These are phyloP conservation scores for Urophycis tenuis DNA, from an alignment of 2,797 vertebrate species.

Conservation along the genomic window DNA sequence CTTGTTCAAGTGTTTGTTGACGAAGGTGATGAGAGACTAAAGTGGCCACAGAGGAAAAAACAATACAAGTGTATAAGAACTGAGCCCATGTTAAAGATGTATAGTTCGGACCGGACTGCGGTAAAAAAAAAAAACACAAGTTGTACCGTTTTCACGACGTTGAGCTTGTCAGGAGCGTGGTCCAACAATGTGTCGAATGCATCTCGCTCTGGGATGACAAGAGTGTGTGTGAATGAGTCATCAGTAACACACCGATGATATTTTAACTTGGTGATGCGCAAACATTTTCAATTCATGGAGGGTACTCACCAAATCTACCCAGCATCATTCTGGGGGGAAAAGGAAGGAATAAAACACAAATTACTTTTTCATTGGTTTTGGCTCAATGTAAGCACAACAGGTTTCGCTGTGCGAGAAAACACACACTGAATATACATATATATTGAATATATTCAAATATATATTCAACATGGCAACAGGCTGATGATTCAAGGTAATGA, in stretches of 20 bases:
- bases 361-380: neutral
- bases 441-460: no score
- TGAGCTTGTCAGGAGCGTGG: constrained; percentile 95
- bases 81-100: neutral
- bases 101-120: neutral
- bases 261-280: neutral
- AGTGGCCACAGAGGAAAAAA: neutral
- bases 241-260: neutral
- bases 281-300: neutral
- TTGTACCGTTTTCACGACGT: constrained; percentile 92
- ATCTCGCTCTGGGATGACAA: constrained; percentile 77
- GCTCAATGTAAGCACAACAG: neutral
- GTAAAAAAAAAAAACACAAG: neutral
- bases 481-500: neutral
- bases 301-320: constrained; percentile 88
- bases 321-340: constrained; percentile 91
- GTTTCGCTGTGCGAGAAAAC: neutral
- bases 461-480: no score
- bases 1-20: constrained; percentile 98
- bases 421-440: no score
- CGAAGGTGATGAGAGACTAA: constrained; percentile 96
- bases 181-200: constrained; percentile 95
- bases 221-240: neutral
- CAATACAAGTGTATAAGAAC: neutral
- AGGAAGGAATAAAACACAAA: constrained; percentile 41